Percentiles rank a stretch among this genome's conserved stretches.
These are phyloP conservation scores for Apus apus DNA, from an alignment of 2,113 vertebrate genomes.

Conservation along the genomic window DNA sequence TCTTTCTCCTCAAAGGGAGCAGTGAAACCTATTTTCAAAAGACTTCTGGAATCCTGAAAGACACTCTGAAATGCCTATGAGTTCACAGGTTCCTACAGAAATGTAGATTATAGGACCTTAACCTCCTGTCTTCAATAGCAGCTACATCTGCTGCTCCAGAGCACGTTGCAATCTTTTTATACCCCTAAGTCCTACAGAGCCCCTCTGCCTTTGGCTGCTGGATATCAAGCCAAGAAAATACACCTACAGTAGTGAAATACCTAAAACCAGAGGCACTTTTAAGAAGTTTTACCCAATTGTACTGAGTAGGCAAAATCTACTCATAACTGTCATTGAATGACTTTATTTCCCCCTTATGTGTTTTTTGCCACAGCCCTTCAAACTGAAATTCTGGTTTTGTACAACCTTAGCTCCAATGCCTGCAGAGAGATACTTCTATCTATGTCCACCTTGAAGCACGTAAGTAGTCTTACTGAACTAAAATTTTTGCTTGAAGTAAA, in stretches of 20 bases:
- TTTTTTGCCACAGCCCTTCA: not conserved
- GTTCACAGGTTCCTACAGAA: not conserved
- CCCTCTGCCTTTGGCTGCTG: not conserved
- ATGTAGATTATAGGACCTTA: not conserved
- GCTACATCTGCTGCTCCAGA: not conserved
- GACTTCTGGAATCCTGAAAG: not conserved
- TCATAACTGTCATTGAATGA: not conserved
- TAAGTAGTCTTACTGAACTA: not conserved
- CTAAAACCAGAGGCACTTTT: not conserved
- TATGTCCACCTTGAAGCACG: not conserved
- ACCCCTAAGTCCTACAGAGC: not conserved
- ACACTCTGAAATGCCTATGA: not conserved
- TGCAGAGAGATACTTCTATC: not conserved
- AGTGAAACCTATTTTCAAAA: not conserved
- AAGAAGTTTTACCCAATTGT: conserved; percentile 19
- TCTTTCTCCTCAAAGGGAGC: not conserved
- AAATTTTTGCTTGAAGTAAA: not conserved
- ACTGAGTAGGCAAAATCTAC: not conserved
- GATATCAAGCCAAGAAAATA: not conserved
- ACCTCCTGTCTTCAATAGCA: not conserved
- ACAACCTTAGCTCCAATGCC: not conserved
- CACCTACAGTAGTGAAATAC: not conserved
- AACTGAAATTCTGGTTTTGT: not conserved
- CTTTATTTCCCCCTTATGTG: not conserved
- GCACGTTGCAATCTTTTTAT: not conserved